Conservation (phyloP, 2,888 invertebrate species). For the Eulithis testata region DNA sequence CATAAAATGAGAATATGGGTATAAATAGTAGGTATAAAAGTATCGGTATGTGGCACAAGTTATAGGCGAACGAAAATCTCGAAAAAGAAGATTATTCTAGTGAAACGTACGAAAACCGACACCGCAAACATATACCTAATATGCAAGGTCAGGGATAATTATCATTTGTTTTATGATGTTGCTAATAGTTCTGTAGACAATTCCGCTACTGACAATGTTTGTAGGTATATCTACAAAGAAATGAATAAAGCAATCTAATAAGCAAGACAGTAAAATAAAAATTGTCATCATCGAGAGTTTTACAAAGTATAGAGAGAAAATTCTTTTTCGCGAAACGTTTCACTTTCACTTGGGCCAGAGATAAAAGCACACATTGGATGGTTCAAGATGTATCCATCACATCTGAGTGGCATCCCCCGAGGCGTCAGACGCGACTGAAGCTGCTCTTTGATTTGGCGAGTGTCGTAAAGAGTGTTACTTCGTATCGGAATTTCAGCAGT, state of each 20-base stretch:
- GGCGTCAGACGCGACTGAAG: constrained; percentile 17
- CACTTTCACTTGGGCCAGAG: constrained; percentile 5
- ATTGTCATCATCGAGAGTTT: too few species aligned
- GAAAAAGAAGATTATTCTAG: background rate
- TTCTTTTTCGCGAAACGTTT: too few species aligned
- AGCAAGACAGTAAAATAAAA: too few species aligned
- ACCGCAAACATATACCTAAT: too few species aligned
- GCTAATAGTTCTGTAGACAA: too few species aligned
- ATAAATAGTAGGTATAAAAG: constrained; percentile 27
- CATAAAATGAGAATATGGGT: constrained; percentile 19
- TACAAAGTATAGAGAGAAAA: too few species aligned
- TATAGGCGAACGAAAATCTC: background rate
- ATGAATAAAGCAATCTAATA: too few species aligned
- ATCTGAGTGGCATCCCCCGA: constrained; percentile 28
- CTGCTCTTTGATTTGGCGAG: constrained; percentile 18
- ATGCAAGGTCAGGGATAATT: too few species aligned
- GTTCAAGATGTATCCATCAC: constrained; percentile 28
- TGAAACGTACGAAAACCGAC: too few species aligned
- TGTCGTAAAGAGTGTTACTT: constrained; percentile 6
- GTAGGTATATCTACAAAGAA: too few species aligned
- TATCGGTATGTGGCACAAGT: constrained; percentile 15
- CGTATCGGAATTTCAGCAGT: background rate
- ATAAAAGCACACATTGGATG: constrained; percentile 20
- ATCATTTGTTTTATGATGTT: too few species aligned
- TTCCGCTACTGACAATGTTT: too few species aligned